Conservation (phyloP, 2,113 vertebrate species). For the Mus spicilegus region DNA sequence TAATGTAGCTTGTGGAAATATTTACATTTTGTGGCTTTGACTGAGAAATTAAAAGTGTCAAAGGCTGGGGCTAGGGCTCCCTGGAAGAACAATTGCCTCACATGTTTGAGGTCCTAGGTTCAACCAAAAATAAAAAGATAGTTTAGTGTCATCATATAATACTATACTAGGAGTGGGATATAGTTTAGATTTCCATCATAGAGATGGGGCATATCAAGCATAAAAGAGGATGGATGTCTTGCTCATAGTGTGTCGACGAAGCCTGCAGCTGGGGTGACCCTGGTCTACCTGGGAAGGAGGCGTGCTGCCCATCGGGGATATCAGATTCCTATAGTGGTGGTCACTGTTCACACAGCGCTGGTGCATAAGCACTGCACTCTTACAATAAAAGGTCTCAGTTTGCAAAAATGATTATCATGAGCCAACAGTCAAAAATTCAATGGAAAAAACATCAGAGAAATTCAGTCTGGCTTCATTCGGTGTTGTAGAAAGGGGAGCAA, state of each 20-base stretch:
- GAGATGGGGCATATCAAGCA: neutral
- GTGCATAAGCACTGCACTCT: neutral
- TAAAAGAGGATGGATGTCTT: neutral
- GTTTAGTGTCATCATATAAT: neutral
- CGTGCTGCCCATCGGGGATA: neutral
- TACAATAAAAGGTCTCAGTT: neutral
- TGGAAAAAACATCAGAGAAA: slow-evolving; percentile 34
- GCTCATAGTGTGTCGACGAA: too few relatives aligned
- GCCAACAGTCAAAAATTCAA: neutral
- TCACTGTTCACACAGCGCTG: too few relatives aligned
- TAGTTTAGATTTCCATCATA: neutral
- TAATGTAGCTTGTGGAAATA: neutral
- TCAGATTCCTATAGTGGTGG: neutral
- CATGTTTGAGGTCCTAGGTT: neutral
- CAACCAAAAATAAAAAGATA: neutral
- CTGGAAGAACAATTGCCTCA: neutral
- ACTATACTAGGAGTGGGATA: neutral
- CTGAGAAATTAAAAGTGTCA: neutral
- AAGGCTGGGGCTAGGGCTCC: neutral
- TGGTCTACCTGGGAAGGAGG: neutral
- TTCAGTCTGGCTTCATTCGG: neutral
- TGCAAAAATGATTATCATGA: slow-evolving; percentile 10
- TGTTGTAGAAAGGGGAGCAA: neutral
- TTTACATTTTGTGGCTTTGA: neutral
- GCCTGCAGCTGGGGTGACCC: neutral